Base-by-base conservation (phyloP, 2,888 invertebrate genomes). In the Drosophila subquinaria region DNA sequence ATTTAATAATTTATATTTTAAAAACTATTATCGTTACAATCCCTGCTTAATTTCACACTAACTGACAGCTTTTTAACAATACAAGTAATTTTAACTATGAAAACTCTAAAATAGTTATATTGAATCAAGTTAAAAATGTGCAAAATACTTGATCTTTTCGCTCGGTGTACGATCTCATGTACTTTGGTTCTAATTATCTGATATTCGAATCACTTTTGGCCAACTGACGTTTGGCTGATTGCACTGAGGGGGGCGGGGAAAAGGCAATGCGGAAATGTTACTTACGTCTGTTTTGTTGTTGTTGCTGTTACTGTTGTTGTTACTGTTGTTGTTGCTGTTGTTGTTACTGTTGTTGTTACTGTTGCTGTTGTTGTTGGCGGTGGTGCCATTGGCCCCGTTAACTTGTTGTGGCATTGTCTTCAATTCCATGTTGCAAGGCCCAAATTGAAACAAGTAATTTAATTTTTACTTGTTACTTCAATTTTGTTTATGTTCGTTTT, bases 401-500 rank as follows among this genome's bases (percentile, higher is more conserved):
- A 20, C 5, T 15, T 27, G 45, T 42, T 38, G 60, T 50, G 77
- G 75, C 77, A 76, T 57, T 73, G 78, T 74, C 78, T 76, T 76
- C 57, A 77, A 47, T 48, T 77, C 76, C 76, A 77, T 78, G 77
- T 48, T 77, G 75, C 79, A 73, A 76, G 77, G 77, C 35, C 23
- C 47, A 27, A 50, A 30, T 47, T 45, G 36, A 51, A 59, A 36
- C 9, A 43, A 23, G 30, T 56, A 35, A 56, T 45, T 45, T 36
- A 17, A 35, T 62, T 59, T 64, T 64, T 52, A 27, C 20, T 33
- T 48, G 17, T 15, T 52, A 27, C 20, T 33, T 48, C n/a, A 15
- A 48, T 51, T 17, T 53, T 56, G 9, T 27, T 27, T 0, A 27
- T 27, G 27, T 27, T 57, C 5, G 5, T 27, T 57, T 8, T 30